A percentile compares a stretch with the other conserved stretches of the same genome.
Evolutionary conservation across 2,797 vertebrate genomes (phyloP).

Genomic region (Arnoldichthys spilopterus): DNA sequence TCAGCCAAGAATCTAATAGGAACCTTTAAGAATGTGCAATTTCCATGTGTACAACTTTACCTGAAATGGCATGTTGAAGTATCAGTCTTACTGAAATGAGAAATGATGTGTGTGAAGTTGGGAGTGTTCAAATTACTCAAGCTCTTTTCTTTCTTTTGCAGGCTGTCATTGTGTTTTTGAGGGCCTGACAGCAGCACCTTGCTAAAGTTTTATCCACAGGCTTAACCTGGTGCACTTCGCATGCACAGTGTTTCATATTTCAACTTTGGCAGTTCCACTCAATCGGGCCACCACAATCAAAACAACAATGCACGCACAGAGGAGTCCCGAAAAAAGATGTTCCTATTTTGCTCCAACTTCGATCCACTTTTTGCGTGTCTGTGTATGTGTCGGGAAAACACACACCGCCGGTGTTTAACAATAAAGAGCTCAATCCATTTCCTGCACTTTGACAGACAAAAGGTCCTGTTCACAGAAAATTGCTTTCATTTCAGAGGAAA

Average conservation of each 20-base stretch:
- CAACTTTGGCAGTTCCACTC: slow-evolving; percentile 26
- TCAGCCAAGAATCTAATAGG: too few relatives aligned
- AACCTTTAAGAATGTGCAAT: neutral
- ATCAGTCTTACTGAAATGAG: neutral
- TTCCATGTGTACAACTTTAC: neutral
- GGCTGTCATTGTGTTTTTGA: slow-evolving; percentile 1
- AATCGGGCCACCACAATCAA: slow-evolving; percentile 37
- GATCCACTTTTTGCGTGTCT: slow-evolving; percentile 28
- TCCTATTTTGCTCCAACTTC: slow-evolving; percentile 23
- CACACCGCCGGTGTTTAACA: slow-evolving; percentile 36
- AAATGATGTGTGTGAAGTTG: neutral
- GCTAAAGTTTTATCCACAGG: slow-evolving; percentile 34
- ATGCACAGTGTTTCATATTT: slow-evolving; percentile 34
- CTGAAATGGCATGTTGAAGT: neutral
- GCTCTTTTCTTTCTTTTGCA: slow-evolving; percentile 3
- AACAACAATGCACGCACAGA: slow-evolving; percentile 21
- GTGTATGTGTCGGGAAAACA: slow-evolving; percentile 23
- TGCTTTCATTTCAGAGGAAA: slow-evolving; percentile 40
- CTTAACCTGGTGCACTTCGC: slow-evolving; percentile 14
- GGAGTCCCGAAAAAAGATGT: neutral
- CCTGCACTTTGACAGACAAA: slow-evolving; percentile 30
- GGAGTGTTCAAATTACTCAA: neutral
- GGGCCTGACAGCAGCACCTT: neutral
- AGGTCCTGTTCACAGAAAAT: slow-evolving; percentile 49
- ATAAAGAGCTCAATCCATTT: slow-evolving; percentile 49